A percentile compares a stretch with the other conserved stretches of the same genome.
These are phyloP conservation scores for Drosophila orena DNA, from an alignment of 1,140 invertebrate genomes.

Conservation along the genomic window DNA sequence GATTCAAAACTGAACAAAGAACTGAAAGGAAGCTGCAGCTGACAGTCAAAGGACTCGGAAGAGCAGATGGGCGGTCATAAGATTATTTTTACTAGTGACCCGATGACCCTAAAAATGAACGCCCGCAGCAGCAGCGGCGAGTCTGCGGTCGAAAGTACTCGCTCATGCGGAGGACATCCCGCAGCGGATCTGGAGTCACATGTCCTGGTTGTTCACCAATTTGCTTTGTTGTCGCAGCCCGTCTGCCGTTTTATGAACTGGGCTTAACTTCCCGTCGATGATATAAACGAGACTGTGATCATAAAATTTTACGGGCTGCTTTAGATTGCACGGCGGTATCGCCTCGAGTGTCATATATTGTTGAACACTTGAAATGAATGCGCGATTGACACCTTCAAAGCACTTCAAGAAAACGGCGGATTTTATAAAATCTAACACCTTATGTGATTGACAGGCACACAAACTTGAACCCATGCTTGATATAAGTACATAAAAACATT, in stretches of 20 bases:
- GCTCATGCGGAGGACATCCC: constrained; percentile 52
- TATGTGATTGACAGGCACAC: neutral
- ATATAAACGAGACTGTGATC: constrained; percentile 27
- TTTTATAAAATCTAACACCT: constrained; percentile 24
- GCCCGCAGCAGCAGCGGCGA: constrained; percentile 33
- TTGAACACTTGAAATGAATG: constrained; percentile 52
- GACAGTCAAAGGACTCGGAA: constrained; percentile 29
- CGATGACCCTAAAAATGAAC: constrained; percentile 53
- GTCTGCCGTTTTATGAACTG: constrained; percentile 56
- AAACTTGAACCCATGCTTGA: no score
- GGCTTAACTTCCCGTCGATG: constrained; percentile 14
- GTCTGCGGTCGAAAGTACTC: constrained; percentile 34
- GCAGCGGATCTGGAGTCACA: constrained; percentile 1
- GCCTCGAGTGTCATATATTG: constrained; percentile 25
- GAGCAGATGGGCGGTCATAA: constrained; percentile 51
- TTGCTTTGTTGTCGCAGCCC: constrained; percentile 57
- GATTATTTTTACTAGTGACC: constrained; percentile 53
- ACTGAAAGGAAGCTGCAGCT: constrained; percentile 16
- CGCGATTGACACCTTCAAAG: constrained; percentile 50
- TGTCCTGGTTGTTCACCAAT: constrained; percentile 49
- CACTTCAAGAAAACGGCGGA: constrained; percentile 12
- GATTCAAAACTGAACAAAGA: constrained; percentile 9
- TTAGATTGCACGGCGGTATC: constrained; percentile 15
- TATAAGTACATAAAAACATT: no score
- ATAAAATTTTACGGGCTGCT: constrained; percentile 33